Evolutionary conservation across 1,140 invertebrate genomes (phyloP).

Genomic region (Nebria ingens): DNA sequence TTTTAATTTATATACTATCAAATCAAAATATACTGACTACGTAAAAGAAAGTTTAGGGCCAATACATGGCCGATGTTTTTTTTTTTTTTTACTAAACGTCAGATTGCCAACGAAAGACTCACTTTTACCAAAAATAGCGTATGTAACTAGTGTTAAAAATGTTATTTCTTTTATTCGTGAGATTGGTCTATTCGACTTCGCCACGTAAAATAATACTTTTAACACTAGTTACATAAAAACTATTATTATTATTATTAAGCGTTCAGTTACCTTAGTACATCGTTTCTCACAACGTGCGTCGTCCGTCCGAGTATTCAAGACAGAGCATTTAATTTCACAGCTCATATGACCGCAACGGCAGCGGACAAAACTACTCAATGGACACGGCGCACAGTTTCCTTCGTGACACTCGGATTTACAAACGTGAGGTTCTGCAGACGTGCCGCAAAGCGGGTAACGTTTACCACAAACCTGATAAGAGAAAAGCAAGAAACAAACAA

Average conservation of each 20-base stretch:
- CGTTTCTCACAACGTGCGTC: slow-evolving; percentile 75
- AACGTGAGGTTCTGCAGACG: slow-evolving; percentile 51
- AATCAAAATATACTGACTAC: no score
- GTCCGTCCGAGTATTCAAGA: slow-evolving; percentile 55
- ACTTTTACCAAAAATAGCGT: no score
- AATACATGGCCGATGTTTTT: no score
- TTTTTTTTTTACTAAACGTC: no score
- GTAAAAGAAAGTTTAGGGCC: no score
- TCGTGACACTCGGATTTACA: slow-evolving; percentile 65
- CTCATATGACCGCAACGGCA: slow-evolving; percentile 89
- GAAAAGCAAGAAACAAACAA: slow-evolving; percentile 4
- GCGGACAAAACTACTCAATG: slow-evolving; percentile 60
- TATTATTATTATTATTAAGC: not conserved
- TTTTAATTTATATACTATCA: no score
- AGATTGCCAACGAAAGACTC: no score
- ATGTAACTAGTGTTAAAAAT: no score
- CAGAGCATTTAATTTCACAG: slow-evolving; percentile 67
- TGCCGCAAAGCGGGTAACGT: slow-evolving; percentile 63
- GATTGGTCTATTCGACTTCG: no score
- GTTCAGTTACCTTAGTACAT: slow-evolving; percentile 63
- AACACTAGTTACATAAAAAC: slow-evolving; percentile 5
- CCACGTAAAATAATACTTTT: no score
- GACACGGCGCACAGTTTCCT: slow-evolving; percentile 74
- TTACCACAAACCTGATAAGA: slow-evolving; percentile 56
- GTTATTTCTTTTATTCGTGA: slow-evolving; percentile 4